Conservation (phyloP, 1,140 invertebrate species). For the Drosophila hydei region DNA sequence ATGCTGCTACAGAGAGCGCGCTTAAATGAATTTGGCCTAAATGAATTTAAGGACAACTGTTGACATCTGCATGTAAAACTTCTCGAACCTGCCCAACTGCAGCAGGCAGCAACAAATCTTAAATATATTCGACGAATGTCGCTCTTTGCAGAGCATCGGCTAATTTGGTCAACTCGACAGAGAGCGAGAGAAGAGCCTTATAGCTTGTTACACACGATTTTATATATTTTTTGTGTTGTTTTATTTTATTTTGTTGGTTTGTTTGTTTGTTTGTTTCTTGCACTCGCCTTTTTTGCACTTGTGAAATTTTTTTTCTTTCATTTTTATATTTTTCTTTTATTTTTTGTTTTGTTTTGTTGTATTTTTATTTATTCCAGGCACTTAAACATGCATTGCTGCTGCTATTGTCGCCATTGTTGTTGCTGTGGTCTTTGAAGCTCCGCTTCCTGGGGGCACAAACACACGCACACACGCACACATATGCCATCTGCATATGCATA, state of each 20-base stretch:
- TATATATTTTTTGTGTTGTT: constrained; percentile 19
- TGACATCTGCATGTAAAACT: no score
- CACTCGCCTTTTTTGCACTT: constrained; percentile 50
- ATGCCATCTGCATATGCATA: constrained; percentile 5
- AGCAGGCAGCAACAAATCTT: no score
- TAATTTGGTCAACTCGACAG: neutral
- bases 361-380: constrained; percentile 44
- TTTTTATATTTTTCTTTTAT: constrained; percentile 9
- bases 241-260: constrained; percentile 20
- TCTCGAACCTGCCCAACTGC: no score
- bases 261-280: constrained; percentile 53
- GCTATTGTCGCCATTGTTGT: constrained; percentile 20
- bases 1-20: no score
- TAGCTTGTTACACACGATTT: constrained; percentile 42
- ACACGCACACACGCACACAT: neutral
- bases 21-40: no score
- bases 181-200: neutral
- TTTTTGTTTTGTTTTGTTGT: constrained; percentile 5
- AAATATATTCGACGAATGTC: no score
- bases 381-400: constrained; percentile 33
- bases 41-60: no score
- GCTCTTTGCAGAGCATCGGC: constrained; percentile 8
- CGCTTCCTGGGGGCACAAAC: constrained; percentile 9
- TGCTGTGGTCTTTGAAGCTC: constrained; percentile 8
- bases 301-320: constrained; percentile 20